Conservation (phyloP, 1,140 invertebrate genomes). For the Aphidius gifuensis region DNA sequence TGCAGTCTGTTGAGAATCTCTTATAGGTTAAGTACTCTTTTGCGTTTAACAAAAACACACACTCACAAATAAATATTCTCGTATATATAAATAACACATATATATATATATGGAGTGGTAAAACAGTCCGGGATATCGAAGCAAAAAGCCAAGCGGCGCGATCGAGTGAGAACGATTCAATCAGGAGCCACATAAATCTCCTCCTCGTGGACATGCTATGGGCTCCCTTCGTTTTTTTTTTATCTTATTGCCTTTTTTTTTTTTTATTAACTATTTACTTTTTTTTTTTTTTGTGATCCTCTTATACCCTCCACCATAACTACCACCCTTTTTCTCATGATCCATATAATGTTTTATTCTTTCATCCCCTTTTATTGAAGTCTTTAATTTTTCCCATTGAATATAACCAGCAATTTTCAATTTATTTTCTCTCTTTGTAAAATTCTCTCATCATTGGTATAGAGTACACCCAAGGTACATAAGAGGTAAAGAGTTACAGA, state of each 20-base stretch:
- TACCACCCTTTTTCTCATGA: too few species aligned
- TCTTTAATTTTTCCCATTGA: too few species aligned
- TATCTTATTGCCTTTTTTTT: conserved; percentile 18
- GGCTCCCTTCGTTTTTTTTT: conserved; percentile 33
- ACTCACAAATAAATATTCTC: conserved; percentile 25
- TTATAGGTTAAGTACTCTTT: not conserved
- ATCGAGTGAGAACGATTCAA: conserved; percentile 58
- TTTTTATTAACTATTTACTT: conserved; percentile 24
- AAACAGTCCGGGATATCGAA: conserved; percentile 25
- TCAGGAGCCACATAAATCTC: conserved; percentile 57
- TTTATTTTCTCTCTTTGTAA: too few species aligned
- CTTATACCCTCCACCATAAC: too few species aligned
- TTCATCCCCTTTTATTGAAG: too few species aligned
- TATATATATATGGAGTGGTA: not conserved
- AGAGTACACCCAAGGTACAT: too few species aligned
- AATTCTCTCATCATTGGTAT: too few species aligned
- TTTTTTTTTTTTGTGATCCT: not conserved
- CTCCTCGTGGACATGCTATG: conserved; percentile 51
- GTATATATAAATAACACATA: conserved; percentile 29
- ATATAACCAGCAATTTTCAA: too few species aligned
- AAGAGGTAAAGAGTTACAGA: too few species aligned
- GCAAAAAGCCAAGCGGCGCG: conserved; percentile 33
- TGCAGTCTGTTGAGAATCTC: not conserved
- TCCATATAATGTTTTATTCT: too few species aligned
- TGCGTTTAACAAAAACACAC: not conserved